Percentiles rank a stretch among this genome's conserved stretches.
These are phyloP conservation scores for Eucidaris tribuloides DNA, from an alignment of 35 echinoderm and acorn worm genomes.

Conservation along the genomic window DNA sequence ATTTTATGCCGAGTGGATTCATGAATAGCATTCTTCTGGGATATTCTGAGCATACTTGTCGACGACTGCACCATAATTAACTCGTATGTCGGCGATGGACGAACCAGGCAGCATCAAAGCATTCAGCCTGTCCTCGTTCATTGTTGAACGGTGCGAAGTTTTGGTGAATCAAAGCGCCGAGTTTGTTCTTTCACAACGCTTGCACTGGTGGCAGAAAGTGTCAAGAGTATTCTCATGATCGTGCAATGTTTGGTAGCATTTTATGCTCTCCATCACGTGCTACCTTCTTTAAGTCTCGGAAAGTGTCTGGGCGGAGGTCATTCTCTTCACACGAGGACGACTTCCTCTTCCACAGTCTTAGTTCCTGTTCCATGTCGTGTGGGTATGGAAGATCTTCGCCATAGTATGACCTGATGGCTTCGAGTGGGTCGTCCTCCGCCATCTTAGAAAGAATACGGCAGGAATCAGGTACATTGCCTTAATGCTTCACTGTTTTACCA, in stretches of 20 bases:
- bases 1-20: no score
- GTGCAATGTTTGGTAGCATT: conserved; percentile 7
- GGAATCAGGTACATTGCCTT: conserved; percentile 20
- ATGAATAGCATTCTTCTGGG: conserved; percentile 51
- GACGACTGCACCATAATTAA: conserved; percentile 47
- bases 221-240: conserved; percentile 25
- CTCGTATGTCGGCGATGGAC: conserved; percentile 38
- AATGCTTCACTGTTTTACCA: background rate
- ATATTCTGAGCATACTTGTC: conserved; percentile 40
- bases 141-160: background rate
- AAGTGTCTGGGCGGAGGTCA: background rate
- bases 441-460: background rate
- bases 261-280: background rate
- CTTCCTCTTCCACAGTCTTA: conserved; percentile 27
- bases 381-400: conserved; percentile 15
- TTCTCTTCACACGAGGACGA: background rate
- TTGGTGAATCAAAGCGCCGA: conserved; percentile 39
- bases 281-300: background rate
- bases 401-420: background rate
- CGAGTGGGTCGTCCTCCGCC: background rate
- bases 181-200: conserved; percentile 53
- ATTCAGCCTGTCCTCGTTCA: conserved; percentile 59
- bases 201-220: conserved; percentile 27
- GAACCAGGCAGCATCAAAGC: conserved; percentile 33
- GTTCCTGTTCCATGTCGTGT: background rate